Evolutionary conservation across 2,113 vertebrate species (phyloP).

Genomic region (Buteo buteo): DNA sequence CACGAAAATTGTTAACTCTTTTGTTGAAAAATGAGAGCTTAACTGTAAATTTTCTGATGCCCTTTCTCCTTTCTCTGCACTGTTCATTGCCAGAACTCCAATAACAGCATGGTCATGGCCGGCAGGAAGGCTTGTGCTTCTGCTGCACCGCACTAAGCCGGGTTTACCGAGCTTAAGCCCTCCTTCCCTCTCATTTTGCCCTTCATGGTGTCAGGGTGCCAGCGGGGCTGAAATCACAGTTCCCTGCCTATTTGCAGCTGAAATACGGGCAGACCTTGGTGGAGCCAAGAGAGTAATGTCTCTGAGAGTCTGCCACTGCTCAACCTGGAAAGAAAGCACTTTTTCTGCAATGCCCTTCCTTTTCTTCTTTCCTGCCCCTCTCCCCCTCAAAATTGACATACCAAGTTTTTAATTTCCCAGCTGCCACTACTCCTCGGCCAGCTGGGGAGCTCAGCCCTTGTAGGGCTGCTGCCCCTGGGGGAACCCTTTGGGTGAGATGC

Average conservation of each 20-base stretch:
- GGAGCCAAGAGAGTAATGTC: neutral
- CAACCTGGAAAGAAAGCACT: neutral
- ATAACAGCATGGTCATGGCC: slow-evolving; percentile 73
- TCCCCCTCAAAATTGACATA: fast-evolving
- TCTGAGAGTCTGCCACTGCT: neutral
- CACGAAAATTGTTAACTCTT: slow-evolving; percentile 59
- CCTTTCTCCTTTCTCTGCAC: slow-evolving; percentile 68
- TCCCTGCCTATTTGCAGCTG: neutral
- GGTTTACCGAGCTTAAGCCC: neutral
- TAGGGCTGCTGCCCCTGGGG: neutral
- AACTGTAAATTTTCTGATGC: slow-evolving; percentile 65
- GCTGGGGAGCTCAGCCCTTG: neutral
- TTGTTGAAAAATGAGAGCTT: slow-evolving; percentile 45
- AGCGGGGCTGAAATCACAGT: neutral
- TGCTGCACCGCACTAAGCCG: slow-evolving; percentile 60
- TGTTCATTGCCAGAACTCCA: slow-evolving; percentile 56
- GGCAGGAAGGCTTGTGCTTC: slow-evolving; percentile 71
- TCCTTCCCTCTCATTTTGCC: neutral
- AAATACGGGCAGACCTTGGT: neutral
- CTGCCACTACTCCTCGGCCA: fast-evolving
- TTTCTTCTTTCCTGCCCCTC: neutral
- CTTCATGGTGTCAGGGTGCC: neutral
- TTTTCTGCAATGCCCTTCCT: neutral
- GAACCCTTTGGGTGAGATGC: neutral
- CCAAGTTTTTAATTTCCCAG: neutral